phyloP scores from a whole-genome alignment of 2,797 vertebrate species.

The Synaphobranchus kaupii region DNA sequence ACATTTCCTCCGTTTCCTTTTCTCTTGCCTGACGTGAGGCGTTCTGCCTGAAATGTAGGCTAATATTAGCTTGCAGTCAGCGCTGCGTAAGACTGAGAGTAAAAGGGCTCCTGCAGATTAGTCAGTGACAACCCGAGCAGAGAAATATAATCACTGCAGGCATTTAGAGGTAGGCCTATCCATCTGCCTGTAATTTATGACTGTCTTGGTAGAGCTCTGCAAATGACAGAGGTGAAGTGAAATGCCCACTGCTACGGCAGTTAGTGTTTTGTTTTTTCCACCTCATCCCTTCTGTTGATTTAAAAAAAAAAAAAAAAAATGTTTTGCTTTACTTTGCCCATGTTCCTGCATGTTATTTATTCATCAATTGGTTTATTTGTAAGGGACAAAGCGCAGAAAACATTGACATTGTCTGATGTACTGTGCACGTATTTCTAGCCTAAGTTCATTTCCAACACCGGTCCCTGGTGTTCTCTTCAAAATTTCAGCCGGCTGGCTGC shows the following conservation, averaged over 20 bases:
- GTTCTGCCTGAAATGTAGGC: background rate
- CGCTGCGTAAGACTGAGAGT: too few species aligned
- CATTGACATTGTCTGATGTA: too few species aligned
- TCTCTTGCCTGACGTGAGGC: background rate
- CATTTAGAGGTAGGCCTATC: background rate
- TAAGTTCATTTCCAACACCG: too few species aligned
- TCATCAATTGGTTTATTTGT: background rate
- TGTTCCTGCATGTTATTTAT: background rate
- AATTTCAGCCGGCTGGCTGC: background rate
- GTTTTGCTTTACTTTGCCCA: too few species aligned
- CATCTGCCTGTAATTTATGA: background rate
- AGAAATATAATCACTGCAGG: background rate
- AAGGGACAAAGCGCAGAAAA: too few species aligned
- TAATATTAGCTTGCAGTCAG: background rate
- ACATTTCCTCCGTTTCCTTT: background rate
- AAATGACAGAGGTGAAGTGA: conserved; percentile 32
- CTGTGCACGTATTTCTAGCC: too few species aligned
- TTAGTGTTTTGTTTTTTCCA: background rate
- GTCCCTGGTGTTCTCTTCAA: background rate
- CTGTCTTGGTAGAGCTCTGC: too few species aligned
- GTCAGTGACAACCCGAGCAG: background rate
- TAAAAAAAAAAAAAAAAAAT: too few species aligned
- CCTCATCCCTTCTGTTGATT: too few species aligned
- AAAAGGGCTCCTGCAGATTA: too few species aligned
- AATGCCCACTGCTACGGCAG: background rate